Base-by-base conservation (phyloP, 37 sponge, comb jelly and placozoan genomes). In the Bolinopsis microptera region DNA sequence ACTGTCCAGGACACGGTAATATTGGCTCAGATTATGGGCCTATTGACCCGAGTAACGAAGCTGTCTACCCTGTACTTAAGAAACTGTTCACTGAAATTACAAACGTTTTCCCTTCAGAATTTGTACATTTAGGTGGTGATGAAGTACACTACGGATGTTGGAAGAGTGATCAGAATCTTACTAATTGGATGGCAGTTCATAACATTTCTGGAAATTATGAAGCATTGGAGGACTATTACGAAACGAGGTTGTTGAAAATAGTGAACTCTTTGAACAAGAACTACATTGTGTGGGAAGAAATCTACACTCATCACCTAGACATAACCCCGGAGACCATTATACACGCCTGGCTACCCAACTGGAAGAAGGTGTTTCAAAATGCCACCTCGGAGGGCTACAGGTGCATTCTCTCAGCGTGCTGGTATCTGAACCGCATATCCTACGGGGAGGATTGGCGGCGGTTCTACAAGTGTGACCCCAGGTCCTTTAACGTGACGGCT, bases 251-350 rank as follows among this genome's bases (percentile, higher is more conserved):
- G 23, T 48, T 95, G 30, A 38, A 36, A 30, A 40, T 94, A n/a
- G 82, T 94, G 37, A 93, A 38, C 22, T 32, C 72, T 0, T 69
- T 94, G 26, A 82, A 68, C 35, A 93, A 82, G 92, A 92, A 94
- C 74, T 95, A 95, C 68, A 74, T 95, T n/a, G 94, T 95, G 27
- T 95, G 95, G 95, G 77, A 95, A 92, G 95, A 95, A 48, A 88
- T 95, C 28, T 94, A 93, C 70, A 92, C 92, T 69, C 76, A 93
- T 38, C 39, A 72, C 41, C 24, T 93, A 3, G 35, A 93, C 92
- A 39, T 94, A 5, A 93, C 39, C 39, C 61, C 74, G 38, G 93
- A 95, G 33, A 92, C 95, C 28, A 76, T 95, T 28, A 92, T 95
- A 8, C 68, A 93, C 9, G 95, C 94, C n/a, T 95, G 95, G 95